These are phyloP conservation scores for Parelbella ahira DNA, from an alignment of 2,888 invertebrate genomes.

Conservation along the genomic window DNA sequence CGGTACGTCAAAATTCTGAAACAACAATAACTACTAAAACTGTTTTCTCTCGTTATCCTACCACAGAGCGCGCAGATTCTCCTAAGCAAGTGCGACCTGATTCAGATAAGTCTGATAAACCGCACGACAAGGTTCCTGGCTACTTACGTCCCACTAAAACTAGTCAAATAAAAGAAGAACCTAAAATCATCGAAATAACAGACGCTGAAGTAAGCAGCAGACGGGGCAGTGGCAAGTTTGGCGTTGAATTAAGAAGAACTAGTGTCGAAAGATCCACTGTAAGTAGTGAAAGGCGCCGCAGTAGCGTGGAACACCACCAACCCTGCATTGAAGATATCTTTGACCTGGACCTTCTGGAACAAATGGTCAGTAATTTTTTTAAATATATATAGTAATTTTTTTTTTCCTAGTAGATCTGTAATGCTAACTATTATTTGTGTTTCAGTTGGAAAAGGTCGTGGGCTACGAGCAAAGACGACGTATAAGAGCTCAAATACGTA, in stretches of 20 bases:
- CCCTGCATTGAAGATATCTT: constrained; percentile 86
- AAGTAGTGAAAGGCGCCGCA: constrained; percentile 68
- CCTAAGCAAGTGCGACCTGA: constrained; percentile 41
- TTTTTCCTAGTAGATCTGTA: constrained; percentile 33
- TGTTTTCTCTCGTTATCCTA: constrained; percentile 41
- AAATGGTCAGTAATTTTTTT: constrained; percentile 33
- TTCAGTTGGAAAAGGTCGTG: constrained; percentile 86
- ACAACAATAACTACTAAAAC: constrained; percentile 41
- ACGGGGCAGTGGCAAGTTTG: constrained; percentile 83
- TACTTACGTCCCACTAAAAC: constrained; percentile 63
- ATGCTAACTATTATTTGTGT: constrained; percentile 44
- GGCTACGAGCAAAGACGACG: constrained; percentile 89
- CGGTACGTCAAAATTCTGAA: constrained; percentile 43
- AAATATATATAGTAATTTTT: constrained; percentile 29
- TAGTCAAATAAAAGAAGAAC: constrained; percentile 62
- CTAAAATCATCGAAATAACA: constrained; percentile 49
- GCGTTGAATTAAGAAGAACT: constrained; percentile 83
- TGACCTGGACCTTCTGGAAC: constrained; percentile 85
- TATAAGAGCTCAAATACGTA: constrained; percentile 87
- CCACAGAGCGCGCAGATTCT: constrained; percentile 45
- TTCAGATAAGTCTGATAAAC: constrained; percentile 40
- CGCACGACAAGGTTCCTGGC: constrained; percentile 53
- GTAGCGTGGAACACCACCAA: constrained; percentile 70
- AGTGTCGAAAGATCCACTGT: constrained; percentile 72
- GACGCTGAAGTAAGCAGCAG: constrained; percentile 71